Evolutionary conservation across 2,888 invertebrate genomes (phyloP).

Genomic region (Drosophila prolongata): DNA sequence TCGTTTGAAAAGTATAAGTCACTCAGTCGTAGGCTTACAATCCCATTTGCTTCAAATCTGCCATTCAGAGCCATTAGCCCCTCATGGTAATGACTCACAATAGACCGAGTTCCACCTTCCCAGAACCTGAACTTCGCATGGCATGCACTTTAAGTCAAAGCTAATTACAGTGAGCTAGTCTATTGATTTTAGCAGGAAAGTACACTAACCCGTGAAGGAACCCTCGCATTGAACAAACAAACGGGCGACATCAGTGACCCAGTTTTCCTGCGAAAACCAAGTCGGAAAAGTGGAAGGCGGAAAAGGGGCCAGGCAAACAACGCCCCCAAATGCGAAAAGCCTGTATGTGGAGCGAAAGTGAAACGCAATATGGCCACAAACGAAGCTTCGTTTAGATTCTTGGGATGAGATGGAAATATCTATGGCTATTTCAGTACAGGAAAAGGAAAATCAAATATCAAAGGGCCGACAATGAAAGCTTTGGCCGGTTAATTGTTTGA

Average conservation of each 20-base stretch:
- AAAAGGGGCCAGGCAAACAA: constrained; percentile 58
- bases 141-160: constrained; percentile 60
- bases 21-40: not conserved
- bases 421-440: constrained; percentile 34
- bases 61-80: not conserved
- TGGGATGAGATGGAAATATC: constrained; percentile 4
- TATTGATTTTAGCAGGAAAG: constrained; percentile 66
- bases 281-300: constrained; percentile 15
- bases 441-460: constrained; percentile 80
- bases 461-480: constrained; percentile 61
- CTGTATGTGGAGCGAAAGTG: constrained; percentile 81
- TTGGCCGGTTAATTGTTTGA: constrained; percentile 61
- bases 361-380: constrained; percentile 82
- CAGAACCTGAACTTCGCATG: constrained; percentile 41
- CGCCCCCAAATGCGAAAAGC: constrained; percentile 68
- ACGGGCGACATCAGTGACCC: constrained; percentile 59
- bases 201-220: constrained; percentile 60
- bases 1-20: too few relatives aligned
- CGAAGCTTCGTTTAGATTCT: constrained; percentile 28
- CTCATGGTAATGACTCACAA: constrained; percentile 12
- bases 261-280: constrained; percentile 51
- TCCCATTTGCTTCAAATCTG: not conserved
- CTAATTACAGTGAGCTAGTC: constrained; percentile 61
- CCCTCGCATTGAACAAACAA: constrained; percentile 49
- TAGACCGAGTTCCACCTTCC: constrained; percentile 16